Conservation (phyloP, 1,140 invertebrate genomes). For the Diploscapter pachys region DNA sequence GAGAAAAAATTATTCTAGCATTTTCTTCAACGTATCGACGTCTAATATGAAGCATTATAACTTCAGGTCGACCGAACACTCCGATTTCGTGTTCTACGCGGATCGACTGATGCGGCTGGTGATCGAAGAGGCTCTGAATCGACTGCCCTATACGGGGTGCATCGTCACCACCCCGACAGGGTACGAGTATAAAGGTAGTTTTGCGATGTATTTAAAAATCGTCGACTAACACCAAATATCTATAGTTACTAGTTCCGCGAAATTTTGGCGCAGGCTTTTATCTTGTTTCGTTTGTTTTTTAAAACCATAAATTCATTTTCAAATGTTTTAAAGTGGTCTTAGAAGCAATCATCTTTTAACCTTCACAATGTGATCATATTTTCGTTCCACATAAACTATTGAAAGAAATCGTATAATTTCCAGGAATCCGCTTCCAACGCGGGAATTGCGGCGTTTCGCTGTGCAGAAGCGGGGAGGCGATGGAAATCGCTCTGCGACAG, state of each 20-base stretch:
- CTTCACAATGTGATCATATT: no score
- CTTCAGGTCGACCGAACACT: conserved; percentile 81
- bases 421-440: conserved; percentile 83
- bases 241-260: no score
- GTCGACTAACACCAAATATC: no score
- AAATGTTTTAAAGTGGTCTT: no score
- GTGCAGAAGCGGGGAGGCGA: conserved; percentile 85
- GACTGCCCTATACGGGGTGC: conserved; percentile 84
- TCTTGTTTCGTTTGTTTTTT: no score
- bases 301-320: no score
- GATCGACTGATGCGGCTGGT: conserved; percentile 88
- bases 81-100: conserved; percentile 97
- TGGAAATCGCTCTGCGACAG: conserved; percentile 91
- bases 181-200: conserved; percentile 70
- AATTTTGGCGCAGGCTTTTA: no score
- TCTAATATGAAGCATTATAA: conserved; percentile 22
- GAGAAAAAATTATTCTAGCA: no score
- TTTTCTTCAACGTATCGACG: no score
- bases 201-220: background rate
- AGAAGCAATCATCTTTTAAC: no score
- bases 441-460: conserved; percentile 98
- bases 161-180: conserved; percentile 87
- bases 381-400: no score
- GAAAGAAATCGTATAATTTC: background rate
- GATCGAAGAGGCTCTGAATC: conserved; percentile 96